A percentile compares a stretch with the other conserved stretches of the same genome.
Evolutionary conservation across 2,113 vertebrate species (phyloP).

Genomic region (Osmerus mordax): DNA sequence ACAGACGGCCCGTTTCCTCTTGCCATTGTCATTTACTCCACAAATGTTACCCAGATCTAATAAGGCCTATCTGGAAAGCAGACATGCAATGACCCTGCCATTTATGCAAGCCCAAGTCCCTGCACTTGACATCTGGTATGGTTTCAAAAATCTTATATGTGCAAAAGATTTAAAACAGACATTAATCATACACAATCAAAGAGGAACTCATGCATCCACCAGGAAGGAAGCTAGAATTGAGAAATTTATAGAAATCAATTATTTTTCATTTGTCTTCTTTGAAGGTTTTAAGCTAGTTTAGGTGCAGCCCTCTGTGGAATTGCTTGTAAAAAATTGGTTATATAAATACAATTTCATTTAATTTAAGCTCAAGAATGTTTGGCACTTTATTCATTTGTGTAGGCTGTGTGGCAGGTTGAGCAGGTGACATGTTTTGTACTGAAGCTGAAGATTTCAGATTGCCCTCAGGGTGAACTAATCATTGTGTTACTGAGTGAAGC

Average conservation of each 20-base stretch:
- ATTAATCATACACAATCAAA: slow-evolving; percentile 1
- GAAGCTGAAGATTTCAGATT: no score
- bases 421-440: no score
- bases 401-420: no score
- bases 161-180: background rate
- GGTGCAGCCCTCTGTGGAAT: no score
- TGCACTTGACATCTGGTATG: background rate
- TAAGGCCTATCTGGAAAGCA: slow-evolving; percentile 29
- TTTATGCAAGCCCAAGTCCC: slow-evolving; percentile 14
- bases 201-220: background rate
- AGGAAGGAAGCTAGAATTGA: background rate
- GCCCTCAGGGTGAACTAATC: no score
- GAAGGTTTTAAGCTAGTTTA: no score
- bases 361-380: no score
- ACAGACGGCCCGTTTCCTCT: slow-evolving; percentile 38
- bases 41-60: slow-evolving; percentile 40
- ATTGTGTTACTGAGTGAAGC: no score
- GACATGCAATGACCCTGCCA: slow-evolving; percentile 24
- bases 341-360: no score
- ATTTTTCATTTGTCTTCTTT: no score
- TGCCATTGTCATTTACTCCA: slow-evolving; percentile 32
- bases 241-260: background rate
- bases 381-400: no score
- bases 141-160: background rate
- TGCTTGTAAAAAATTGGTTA: no score